Conservation (phyloP, 1,140 invertebrate species). For the Drepana arcuata region DNA sequence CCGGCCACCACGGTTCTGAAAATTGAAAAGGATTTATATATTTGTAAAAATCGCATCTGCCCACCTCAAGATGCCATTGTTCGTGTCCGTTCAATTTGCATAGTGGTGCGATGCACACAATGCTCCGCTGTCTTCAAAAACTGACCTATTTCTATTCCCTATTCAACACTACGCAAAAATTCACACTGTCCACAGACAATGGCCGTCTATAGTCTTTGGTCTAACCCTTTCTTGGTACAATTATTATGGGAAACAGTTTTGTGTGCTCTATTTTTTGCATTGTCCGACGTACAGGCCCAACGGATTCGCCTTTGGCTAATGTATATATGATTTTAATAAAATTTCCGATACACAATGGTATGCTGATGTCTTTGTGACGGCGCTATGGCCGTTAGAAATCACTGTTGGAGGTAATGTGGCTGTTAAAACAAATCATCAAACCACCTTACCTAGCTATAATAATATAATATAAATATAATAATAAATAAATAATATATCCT, state of each 20-base stretch:
- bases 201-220: constrained; percentile 34
- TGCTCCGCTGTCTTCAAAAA: constrained; percentile 35
- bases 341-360: constrained; percentile 30
- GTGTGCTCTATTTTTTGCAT: constrained; percentile 67
- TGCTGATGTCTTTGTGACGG: constrained; percentile 23
- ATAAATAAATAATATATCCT: too few relatives aligned
- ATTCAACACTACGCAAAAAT: constrained; percentile 43
- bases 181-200: constrained; percentile 60
- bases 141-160: constrained; percentile 57
- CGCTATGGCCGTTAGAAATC: constrained; percentile 46
- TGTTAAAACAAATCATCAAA: too few relatives aligned
- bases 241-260: constrained; percentile 63
- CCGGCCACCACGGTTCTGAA: too few relatives aligned
- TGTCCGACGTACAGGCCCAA: constrained; percentile 55
- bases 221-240: constrained; percentile 49
- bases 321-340: constrained; percentile 58
- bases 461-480: too few relatives aligned
- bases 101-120: constrained; percentile 54
- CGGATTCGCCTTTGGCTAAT: constrained; percentile 56
- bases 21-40: too few relatives aligned
- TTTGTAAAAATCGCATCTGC: too few relatives aligned
- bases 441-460: too few relatives aligned
- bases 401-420: too few relatives aligned
- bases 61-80: constrained; percentile 45
- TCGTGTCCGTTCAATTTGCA: constrained; percentile 43